Percentiles rank a stretch among this genome's conserved stretches.
Evolutionary conservation across 2,888 invertebrate species (phyloP).

Genomic region (Caenorhabditis wallacei): DNA sequence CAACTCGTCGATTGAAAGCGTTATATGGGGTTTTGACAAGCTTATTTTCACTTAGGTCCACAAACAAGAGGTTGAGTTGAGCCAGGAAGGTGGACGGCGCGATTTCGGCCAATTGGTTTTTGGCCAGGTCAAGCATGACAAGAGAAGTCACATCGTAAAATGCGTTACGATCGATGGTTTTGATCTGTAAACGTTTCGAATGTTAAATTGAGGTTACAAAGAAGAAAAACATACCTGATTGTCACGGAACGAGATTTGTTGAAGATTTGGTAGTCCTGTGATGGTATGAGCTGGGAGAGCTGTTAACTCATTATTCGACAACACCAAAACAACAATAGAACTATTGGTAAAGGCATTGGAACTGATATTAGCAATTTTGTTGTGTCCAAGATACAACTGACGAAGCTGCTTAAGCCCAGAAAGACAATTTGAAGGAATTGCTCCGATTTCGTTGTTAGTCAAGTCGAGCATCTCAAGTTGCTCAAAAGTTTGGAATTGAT

Average conservation of each 20-base stretch:
- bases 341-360: constrained; percentile 81
- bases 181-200: constrained; percentile 73
- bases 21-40: constrained; percentile 80
- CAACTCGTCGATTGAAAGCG: constrained; percentile 82
- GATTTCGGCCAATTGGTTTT: constrained; percentile 79
- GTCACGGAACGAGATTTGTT: constrained; percentile 82
- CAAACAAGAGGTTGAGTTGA: constrained; percentile 82
- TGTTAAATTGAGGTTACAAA: background rate
- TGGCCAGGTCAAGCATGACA: constrained; percentile 82
- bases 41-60: constrained; percentile 82
- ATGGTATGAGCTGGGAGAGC: constrained; percentile 75
- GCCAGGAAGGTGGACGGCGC: constrained; percentile 81
- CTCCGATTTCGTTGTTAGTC: constrained; percentile 73
- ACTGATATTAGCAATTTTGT: constrained; percentile 68
- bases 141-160: constrained; percentile 81
- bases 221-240: constrained; percentile 76
- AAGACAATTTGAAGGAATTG: constrained; percentile 70
- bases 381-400: constrained; percentile 81
- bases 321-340: constrained; percentile 77
- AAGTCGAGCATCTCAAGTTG: constrained; percentile 80
- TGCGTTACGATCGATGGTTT: constrained; percentile 80
- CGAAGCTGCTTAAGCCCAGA: constrained; percentile 76
- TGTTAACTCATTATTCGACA: constrained; percentile 78
- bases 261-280: constrained; percentile 76
- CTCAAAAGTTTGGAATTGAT: constrained; percentile 82